Percentiles rank a stretch among this genome's conserved stretches.
phyloP scores from a whole-genome alignment of 2,797 vertebrate genomes.

The Anolis apletophallus region DNA sequence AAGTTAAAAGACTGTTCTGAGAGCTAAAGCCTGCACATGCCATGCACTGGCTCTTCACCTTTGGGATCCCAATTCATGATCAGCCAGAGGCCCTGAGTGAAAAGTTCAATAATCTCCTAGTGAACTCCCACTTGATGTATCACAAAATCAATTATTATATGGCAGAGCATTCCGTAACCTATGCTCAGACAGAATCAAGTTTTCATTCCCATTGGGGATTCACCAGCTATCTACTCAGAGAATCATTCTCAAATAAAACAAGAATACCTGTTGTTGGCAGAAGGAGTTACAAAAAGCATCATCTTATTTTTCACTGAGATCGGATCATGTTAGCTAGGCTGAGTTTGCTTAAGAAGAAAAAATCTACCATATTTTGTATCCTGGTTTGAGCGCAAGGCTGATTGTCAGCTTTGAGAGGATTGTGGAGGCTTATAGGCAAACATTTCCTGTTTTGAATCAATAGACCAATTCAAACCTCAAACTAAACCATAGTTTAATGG shows the following conservation, averaged over 20 bases:
- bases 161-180: constrained; percentile 79
- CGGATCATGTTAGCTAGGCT: constrained; percentile 51
- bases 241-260: constrained; percentile 78
- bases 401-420: background rate
- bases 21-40: constrained; percentile 68
- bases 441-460: background rate
- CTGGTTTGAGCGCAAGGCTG: constrained; percentile 52
- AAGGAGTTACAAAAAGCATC: constrained; percentile 56
- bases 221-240: constrained; percentile 78
- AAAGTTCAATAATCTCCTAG: constrained; percentile 79
- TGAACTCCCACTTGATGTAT: constrained; percentile 75
- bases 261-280: constrained; percentile 75
- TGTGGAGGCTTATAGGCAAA: background rate
- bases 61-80: constrained; percentile 78
- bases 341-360: background rate
- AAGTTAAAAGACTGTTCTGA: constrained; percentile 77
- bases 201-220: constrained; percentile 77
- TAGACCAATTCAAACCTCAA: background rate
- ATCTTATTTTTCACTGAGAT: constrained; percentile 51
- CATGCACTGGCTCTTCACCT: constrained; percentile 77
- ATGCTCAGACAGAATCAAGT: constrained; percentile 77
- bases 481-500: too few species aligned
- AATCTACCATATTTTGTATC: background rate
- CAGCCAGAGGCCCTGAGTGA: constrained; percentile 80
- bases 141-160: constrained; percentile 84